phyloP scores from a whole-genome alignment of 2,797 vertebrate species.

The Sebastes hopkinsi region DNA sequence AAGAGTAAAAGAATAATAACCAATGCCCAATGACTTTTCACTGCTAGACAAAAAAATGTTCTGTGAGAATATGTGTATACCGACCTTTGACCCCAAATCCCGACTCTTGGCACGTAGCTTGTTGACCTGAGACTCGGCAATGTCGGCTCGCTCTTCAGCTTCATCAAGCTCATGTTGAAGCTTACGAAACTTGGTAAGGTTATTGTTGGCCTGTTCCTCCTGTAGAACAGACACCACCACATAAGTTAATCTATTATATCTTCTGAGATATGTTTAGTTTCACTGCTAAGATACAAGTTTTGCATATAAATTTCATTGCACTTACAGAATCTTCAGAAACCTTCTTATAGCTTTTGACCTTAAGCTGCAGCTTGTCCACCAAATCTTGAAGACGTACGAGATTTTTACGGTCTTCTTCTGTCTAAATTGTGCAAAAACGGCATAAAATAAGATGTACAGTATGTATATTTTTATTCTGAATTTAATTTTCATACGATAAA shows the following conservation, averaged over 20 bases:
- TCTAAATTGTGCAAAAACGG: conserved; percentile 50
- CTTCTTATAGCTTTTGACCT: conserved; percentile 84
- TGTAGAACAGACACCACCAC: conserved; percentile 34
- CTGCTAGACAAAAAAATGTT: background rate
- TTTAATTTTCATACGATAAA: background rate
- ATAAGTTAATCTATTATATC: background rate
- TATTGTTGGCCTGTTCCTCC: conserved; percentile 89
- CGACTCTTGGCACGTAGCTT: conserved; percentile 89
- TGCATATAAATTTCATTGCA: background rate
- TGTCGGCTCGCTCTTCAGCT: conserved; percentile 90
- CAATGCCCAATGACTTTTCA: background rate
- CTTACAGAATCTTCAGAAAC: conserved; percentile 80
- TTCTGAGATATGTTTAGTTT: background rate
- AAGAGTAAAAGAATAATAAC: no score
- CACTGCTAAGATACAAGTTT: background rate
- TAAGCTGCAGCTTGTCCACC: conserved; percentile 84
- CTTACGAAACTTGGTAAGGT: conserved; percentile 89
- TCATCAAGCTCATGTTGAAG: conserved; percentile 92
- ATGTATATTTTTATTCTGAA: background rate
- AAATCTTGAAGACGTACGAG: conserved; percentile 80
- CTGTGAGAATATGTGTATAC: conserved; percentile 3
- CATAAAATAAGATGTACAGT: background rate
- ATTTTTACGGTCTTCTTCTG: conserved; percentile 84
- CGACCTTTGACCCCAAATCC: conserved; percentile 86
- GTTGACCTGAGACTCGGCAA: conserved; percentile 91